phyloP scores from a whole-genome alignment of 2,113 vertebrate genomes.

The Datnioides undecimradiatus region DNA sequence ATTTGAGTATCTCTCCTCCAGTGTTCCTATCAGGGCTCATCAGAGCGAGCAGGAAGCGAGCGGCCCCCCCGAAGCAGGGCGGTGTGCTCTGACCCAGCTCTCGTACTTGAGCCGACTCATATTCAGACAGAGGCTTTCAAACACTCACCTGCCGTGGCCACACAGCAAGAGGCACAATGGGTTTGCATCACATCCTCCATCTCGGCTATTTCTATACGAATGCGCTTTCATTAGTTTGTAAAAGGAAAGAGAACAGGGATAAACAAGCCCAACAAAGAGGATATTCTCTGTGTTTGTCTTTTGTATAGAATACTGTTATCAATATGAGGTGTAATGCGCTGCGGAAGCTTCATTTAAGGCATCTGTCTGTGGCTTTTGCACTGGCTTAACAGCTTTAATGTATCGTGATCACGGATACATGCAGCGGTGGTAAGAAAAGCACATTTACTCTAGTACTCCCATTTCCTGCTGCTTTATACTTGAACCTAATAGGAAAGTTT shows the following conservation, averaged over 20 bases:
- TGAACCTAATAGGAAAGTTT: neutral
- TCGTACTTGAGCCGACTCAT: constrained; percentile 33
- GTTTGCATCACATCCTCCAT: constrained; percentile 45
- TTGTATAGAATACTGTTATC: constrained; percentile 11
- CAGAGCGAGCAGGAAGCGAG: constrained; percentile 40
- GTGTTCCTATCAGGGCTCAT: constrained; percentile 57
- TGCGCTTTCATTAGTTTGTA: constrained; percentile 64
- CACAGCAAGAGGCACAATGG: constrained; percentile 63
- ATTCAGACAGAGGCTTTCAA: constrained; percentile 72
- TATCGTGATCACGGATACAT: neutral
- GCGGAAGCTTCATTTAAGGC: constrained; percentile 29
- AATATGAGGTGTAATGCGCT: constrained; percentile 16
- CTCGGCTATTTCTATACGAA: constrained; percentile 56
- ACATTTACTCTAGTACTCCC: neutral
- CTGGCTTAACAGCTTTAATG: constrained; percentile 20
- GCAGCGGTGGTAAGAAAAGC: neutral
- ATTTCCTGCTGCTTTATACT: neutral
- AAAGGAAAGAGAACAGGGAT: constrained; percentile 17
- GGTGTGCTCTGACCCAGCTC: constrained; percentile 67
- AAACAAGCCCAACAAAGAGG: constrained; percentile 49
- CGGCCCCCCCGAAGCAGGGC: constrained; percentile 45
- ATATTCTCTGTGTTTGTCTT: constrained; percentile 35
- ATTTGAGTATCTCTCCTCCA: constrained; percentile 59
- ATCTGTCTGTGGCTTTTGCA: constrained; percentile 28
- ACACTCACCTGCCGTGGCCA: constrained; percentile 67